Evolutionary conservation across 1,140 invertebrate species (phyloP).

Genomic region (Brachionus calyciflorus): DNA sequence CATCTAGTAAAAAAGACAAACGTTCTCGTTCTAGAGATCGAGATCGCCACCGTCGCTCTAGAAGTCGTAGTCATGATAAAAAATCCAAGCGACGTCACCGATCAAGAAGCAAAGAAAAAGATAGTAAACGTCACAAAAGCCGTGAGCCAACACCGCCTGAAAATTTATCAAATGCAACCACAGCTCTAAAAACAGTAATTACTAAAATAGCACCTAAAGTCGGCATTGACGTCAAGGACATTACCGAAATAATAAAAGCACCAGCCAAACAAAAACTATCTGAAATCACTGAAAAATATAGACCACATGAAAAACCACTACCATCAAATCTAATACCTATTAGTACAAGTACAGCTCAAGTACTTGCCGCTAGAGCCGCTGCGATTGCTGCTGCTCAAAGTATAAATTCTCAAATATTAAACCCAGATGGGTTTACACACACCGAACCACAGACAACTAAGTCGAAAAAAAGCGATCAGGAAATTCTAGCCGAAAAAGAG

Average conservation of each 20-base stretch:
- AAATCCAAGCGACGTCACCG: not conserved
- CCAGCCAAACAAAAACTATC: conserved; percentile 3
- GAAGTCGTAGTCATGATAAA: not conserved
- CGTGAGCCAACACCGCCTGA: not conserved
- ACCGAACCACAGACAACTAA: not conserved
- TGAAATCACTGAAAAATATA: conserved; percentile 6
- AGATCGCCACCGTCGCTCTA: not conserved
- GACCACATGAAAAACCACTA: not conserved
- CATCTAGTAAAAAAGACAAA: conserved; percentile 8
- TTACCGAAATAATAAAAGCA: not conserved
- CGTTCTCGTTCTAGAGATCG: not conserved
- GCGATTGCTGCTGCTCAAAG: conserved; percentile 36
- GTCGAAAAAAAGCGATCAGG: not conserved
- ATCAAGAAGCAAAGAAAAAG: not conserved
- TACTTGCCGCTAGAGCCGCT: conserved; percentile 10
- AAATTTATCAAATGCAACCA: not conserved
- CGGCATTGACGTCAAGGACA: conserved; percentile 11
- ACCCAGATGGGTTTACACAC: not conserved
- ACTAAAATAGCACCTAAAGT: conserved; percentile 31
- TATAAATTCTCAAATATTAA: conserved; percentile 31
- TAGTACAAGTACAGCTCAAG: conserved; percentile 14
- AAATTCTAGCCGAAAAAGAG: conserved; percentile 30
- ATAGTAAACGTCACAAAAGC: not conserved
- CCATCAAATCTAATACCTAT: conserved; percentile 17
- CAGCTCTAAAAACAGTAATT: not conserved